Evolutionary conservation across 2,888 invertebrate genomes (phyloP).

Genomic region (Synergus itoensis): DNA sequence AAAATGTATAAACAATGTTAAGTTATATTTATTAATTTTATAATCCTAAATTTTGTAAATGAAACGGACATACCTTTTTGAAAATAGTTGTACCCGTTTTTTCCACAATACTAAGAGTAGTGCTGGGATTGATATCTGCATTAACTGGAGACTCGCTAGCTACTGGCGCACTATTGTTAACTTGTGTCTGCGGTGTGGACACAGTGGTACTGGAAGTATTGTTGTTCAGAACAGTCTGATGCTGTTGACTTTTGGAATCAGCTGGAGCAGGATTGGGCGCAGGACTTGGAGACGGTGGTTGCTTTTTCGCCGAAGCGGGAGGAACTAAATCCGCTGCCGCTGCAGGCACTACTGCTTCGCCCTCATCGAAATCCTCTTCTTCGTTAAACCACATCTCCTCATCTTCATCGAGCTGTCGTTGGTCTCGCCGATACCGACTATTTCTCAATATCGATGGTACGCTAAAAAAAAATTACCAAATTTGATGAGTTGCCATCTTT

Average conservation of each 20-base stretch:
- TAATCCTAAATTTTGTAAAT: not conserved
- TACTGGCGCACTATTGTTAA: constrained; percentile 71
- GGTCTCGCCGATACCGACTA: constrained; percentile 92
- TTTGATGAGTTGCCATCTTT: constrained; percentile 2
- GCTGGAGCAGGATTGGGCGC: constrained; percentile 66
- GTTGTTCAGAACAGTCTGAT: constrained; percentile 73
- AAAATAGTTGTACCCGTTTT: constrained; percentile 78
- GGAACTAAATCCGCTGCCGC: constrained; percentile 76
- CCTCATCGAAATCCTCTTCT: constrained; percentile 95
- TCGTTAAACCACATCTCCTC: constrained; percentile 99
- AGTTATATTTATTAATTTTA: not conserved
- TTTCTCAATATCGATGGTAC: constrained; percentile 90
- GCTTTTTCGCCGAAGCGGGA: constrained; percentile 73
- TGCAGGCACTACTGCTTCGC: constrained; percentile 81
- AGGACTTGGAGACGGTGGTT: constrained; percentile 70
- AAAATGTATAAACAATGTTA: constrained; percentile 53
- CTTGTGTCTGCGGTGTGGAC: constrained; percentile 72
- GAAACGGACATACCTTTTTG: constrained; percentile 74
- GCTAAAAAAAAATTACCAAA: constrained; percentile 76
- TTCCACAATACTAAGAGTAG: constrained; percentile 73
- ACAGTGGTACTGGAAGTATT: constrained; percentile 78
- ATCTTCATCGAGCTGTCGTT: constrained; percentile 96
- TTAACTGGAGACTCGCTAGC: constrained; percentile 70
- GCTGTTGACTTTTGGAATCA: constrained; percentile 73
- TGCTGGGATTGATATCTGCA: constrained; percentile 68